These are phyloP conservation scores for Gymnoscelis rufifasciata DNA, from an alignment of 2,888 invertebrate genomes.

Conservation along the genomic window DNA sequence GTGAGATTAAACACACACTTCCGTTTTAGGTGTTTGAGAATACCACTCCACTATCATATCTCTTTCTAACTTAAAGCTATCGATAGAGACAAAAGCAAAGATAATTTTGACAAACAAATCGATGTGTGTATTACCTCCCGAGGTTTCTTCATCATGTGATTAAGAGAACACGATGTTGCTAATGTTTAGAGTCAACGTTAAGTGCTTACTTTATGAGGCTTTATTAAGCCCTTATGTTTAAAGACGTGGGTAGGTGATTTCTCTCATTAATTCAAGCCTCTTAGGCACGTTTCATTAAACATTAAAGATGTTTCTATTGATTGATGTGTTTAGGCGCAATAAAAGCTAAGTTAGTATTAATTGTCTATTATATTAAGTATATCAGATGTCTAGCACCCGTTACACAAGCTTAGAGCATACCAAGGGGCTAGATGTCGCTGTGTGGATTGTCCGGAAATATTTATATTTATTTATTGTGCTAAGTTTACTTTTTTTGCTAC, in stretches of 20 bases:
- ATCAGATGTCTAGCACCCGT: no score
- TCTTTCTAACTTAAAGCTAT: slow-evolving; percentile 23
- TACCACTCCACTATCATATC: slow-evolving; percentile 30
- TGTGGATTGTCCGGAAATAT: no score
- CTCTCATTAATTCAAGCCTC: slow-evolving; percentile 1
- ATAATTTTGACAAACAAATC: slow-evolving; percentile 50
- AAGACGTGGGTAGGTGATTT: slow-evolving; percentile 8
- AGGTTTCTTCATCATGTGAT: slow-evolving; percentile 30
- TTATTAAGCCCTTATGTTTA: slow-evolving; percentile 28
- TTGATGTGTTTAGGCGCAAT: no score
- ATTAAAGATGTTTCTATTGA: background rate
- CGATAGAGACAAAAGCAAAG: slow-evolving; percentile 34
- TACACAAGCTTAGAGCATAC: no score
- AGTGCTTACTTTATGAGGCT: slow-evolving; percentile 32
- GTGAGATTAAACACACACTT: slow-evolving; percentile 58
- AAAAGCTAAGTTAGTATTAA: no score
- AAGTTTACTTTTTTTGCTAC: no score
- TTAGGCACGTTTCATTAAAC: background rate
- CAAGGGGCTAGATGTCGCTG: no score
- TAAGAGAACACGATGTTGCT: slow-evolving; percentile 37
- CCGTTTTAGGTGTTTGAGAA: slow-evolving; percentile 62
- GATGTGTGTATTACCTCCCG: slow-evolving; percentile 33
- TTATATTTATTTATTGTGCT: no score
- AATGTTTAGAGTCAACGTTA: slow-evolving; percentile 33
- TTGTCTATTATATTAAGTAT: no score